A percentile compares a stretch with the other conserved stretches of the same genome.
These are phyloP conservation scores for Lipophrys pholis DNA, from an alignment of 2,113 vertebrate species.

Conservation along the genomic window DNA sequence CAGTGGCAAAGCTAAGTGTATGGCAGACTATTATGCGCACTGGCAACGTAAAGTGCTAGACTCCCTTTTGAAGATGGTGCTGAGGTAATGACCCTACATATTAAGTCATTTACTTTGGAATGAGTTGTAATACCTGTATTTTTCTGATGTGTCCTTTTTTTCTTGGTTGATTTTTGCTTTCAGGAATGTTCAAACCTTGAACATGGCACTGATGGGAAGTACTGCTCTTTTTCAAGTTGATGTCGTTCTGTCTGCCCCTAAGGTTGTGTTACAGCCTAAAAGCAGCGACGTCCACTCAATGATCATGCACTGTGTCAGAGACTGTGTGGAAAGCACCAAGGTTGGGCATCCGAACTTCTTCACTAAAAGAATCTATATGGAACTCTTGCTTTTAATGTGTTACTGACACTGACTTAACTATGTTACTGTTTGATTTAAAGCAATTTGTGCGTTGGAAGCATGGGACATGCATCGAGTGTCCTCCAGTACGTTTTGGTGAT, in stretches of 20 bases:
- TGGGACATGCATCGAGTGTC: conserved; percentile 91
- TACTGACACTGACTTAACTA: background rate
- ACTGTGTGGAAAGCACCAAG: conserved; percentile 91
- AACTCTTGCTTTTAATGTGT: background rate
- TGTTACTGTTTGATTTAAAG: conserved; percentile 70
- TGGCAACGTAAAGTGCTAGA: conserved; percentile 91
- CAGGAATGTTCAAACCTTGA: conserved; percentile 91
- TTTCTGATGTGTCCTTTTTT: background rate
- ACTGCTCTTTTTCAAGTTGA: conserved; percentile 88
- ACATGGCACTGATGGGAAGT: conserved; percentile 79
- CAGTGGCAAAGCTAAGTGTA: conserved; percentile 85
- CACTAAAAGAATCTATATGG: background rate
- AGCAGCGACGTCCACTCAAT: conserved; percentile 86
- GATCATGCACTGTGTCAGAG: conserved; percentile 83
- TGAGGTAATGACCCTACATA: conserved; percentile 82
- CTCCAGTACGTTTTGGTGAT: conserved; percentile 80
- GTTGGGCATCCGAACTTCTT: conserved; percentile 61
- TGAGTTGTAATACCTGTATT: background rate
- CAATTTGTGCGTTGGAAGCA: conserved; percentile 93
- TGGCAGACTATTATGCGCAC: conserved; percentile 88
- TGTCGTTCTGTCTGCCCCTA: conserved; percentile 85
- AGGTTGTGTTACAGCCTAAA: conserved; percentile 88
- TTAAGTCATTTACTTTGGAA: background rate
- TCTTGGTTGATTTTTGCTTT: conserved; percentile 25
- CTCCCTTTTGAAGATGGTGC: conserved; percentile 86